Conservation (phyloP, 1,140 invertebrate species). For the Euwallacea fornicatus region DNA sequence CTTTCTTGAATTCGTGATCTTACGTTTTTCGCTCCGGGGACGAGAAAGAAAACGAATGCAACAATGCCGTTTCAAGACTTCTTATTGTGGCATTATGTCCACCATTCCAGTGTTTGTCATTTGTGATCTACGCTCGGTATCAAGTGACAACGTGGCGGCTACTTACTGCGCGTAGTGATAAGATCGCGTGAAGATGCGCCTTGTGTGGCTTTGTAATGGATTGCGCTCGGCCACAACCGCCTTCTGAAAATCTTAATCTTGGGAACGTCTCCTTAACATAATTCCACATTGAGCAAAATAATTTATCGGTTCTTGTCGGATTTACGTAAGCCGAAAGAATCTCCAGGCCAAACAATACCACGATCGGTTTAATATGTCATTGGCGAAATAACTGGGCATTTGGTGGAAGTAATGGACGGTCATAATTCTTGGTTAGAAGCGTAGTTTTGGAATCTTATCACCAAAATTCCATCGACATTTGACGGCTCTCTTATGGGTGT, state of each 20-base stretch:
- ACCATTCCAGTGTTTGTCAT: not conserved
- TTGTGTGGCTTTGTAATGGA: conserved; percentile 13
- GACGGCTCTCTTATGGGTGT: conserved; percentile 7
- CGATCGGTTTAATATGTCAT: no score
- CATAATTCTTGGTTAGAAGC: not conserved
- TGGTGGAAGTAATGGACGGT: no score
- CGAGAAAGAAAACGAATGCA: no score
- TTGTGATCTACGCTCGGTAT: conserved; percentile 20
- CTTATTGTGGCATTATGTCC: not conserved
- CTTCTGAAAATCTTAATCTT: conserved; percentile 12
- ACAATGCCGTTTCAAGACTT: not conserved
- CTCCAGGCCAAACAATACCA: no score
- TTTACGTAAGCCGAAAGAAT: no score
- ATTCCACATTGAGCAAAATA: not conserved
- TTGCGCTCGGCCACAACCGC: conserved; percentile 1
- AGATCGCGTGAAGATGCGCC: conserved; percentile 23
- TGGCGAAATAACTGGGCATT: no score
- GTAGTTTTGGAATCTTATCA: conserved; percentile 11
- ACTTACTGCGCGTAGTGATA: conserved; percentile 16
- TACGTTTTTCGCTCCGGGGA: no score
- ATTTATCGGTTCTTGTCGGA: no score
- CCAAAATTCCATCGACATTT: conserved; percentile 3
- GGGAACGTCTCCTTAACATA: conserved; percentile 2
- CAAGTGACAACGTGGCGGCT: conserved; percentile 23
- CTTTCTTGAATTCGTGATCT: no score